Percentiles rank a stretch among this genome's conserved stretches.
Evolutionary conservation across 2,797 vertebrate species (phyloP).

Genomic region (Sebastes matsubarae): DNA sequence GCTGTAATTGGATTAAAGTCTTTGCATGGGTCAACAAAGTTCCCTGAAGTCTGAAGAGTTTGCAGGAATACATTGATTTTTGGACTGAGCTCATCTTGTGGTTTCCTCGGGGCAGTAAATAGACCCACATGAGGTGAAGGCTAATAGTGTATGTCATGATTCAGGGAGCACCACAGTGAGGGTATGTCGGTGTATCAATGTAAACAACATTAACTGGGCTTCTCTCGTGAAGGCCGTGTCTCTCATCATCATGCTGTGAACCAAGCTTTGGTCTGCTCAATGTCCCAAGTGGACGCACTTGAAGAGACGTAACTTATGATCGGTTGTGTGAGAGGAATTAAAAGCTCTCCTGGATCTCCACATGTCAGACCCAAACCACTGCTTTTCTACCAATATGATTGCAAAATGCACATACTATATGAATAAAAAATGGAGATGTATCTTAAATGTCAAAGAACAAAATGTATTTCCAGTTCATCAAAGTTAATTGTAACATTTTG

Average conservation of each 20-base stretch:
- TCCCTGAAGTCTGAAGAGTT: not conserved
- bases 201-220: constrained; percentile 15
- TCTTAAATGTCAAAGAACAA: not conserved
- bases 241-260: not conserved
- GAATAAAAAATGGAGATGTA: not conserved
- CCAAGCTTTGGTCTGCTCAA: not conserved
- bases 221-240: not conserved
- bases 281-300: not conserved
- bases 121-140: not conserved
- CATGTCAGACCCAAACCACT: too few species aligned
- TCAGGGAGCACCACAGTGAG: not conserved
- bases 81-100: not conserved
- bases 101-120: not conserved
- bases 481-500: too few species aligned
- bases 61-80: not conserved
- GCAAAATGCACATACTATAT: not conserved
- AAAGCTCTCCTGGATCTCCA: not conserved
- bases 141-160: constrained; percentile 21
- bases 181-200: not conserved
- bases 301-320: not conserved
- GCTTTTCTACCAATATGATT: not conserved
- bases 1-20: not conserved
- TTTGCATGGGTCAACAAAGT: not conserved
- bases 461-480: not conserved
- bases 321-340: not conserved